These are phyloP conservation scores for Nemapogon koenigi DNA, from an alignment of 2,888 invertebrate species.

Conservation along the genomic window DNA sequence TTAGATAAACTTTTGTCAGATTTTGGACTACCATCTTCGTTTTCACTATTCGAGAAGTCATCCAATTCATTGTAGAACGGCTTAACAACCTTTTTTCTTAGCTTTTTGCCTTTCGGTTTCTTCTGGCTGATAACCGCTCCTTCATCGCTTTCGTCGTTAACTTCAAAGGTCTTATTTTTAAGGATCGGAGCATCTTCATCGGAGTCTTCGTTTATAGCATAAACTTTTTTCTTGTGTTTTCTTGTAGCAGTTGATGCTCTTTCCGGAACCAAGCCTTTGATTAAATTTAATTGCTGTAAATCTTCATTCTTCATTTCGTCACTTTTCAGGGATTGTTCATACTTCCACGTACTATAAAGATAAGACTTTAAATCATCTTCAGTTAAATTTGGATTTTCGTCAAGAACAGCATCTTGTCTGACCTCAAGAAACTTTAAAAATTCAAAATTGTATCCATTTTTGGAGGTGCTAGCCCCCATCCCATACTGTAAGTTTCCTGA, in stretches of 20 bases:
- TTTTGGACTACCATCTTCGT: neutral
- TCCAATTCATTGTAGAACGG: slow-evolving; percentile 47
- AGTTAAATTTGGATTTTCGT: slow-evolving; percentile 53
- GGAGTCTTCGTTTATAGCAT: slow-evolving; percentile 20
- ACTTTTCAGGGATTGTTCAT: slow-evolving; percentile 38
- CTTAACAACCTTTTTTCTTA: slow-evolving; percentile 33
- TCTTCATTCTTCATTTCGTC: slow-evolving; percentile 30
- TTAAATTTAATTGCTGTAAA: slow-evolving; percentile 28
- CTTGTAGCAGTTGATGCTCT: slow-evolving; percentile 12
- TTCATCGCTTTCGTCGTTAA: slow-evolving; percentile 5
- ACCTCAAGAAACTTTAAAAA: slow-evolving; percentile 54
- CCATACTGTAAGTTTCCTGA: no score
- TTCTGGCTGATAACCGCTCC: no score
- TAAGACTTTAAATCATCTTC: slow-evolving; percentile 46
- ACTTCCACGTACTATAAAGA: slow-evolving; percentile 54
- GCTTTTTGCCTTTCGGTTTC: slow-evolving; percentile 38
- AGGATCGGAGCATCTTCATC: slow-evolving; percentile 27
- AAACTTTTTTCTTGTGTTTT: slow-evolving; percentile 15
- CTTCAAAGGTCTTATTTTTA: slow-evolving; percentile 17
- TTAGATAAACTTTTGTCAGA: slow-evolving; percentile 3
- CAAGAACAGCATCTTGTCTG: slow-evolving; percentile 47
- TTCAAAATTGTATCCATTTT: no score
- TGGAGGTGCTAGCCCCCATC: no score
- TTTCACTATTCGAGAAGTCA: slow-evolving; percentile 11
- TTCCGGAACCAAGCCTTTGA: slow-evolving; percentile 28